Percentiles rank a stretch among this genome's conserved stretches.
Conservation (phyloP, 2,113 vertebrate species). For the Catharus fuscescens region DNA sequence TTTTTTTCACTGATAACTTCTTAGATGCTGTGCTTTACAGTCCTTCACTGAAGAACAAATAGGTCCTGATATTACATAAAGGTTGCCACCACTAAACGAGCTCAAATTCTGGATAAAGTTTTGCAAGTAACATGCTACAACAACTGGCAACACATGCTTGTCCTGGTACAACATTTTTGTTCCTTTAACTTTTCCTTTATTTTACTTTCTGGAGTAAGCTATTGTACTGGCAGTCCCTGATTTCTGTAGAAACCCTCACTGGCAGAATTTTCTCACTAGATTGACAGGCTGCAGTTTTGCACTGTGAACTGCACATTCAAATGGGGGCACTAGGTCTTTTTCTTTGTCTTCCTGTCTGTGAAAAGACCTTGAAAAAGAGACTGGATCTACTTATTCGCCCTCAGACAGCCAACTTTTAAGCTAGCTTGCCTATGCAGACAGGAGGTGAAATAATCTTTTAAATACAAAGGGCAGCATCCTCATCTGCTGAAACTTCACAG, state of each 20-base stretch:
- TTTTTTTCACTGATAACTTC: not conserved
- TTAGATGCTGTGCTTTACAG: not conserved
- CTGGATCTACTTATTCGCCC: not conserved
- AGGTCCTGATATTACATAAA: not conserved
- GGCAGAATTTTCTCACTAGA: not conserved
- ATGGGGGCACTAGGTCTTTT: not conserved
- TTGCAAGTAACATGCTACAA: not conserved
- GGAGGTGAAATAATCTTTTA: constrained; percentile 19
- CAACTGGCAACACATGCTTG: not conserved
- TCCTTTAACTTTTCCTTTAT: not conserved
- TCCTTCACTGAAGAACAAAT: not conserved
- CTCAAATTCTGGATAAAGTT: not conserved
- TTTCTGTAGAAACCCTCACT: not conserved
- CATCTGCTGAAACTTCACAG: not conserved
- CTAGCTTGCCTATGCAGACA: not conserved
- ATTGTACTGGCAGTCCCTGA: not conserved
- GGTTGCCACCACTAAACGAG: not conserved
- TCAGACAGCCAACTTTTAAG: not conserved
- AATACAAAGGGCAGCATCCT: not conserved
- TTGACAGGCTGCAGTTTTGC: not conserved
- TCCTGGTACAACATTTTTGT: not conserved
- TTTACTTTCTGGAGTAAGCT: not conserved
- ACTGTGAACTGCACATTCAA: constrained; percentile 18
- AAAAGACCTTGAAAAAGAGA: constrained; percentile 8
- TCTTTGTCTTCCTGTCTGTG: not conserved